These are phyloP conservation scores for Calonectris borealis DNA, from an alignment of 2,113 vertebrate species.

Conservation along the genomic window DNA sequence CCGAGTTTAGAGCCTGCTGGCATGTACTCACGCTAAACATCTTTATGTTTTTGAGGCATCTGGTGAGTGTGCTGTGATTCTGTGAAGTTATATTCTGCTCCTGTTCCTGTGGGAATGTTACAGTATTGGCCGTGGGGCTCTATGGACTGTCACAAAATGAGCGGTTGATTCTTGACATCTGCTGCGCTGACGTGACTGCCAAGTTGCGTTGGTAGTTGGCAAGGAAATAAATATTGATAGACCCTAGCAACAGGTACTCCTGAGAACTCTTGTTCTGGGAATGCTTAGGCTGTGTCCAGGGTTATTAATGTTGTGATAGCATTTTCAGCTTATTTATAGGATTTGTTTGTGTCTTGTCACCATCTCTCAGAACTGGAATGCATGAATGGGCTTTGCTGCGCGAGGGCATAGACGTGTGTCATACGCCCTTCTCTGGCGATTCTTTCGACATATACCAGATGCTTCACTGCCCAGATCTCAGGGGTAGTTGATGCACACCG, in stretches of 20 bases:
- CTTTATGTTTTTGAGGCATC: conserved; percentile 28
- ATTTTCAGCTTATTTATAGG: conserved; percentile 39
- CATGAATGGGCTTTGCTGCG: background rate
- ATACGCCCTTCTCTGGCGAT: background rate
- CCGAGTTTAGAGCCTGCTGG: background rate
- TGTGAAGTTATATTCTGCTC: background rate
- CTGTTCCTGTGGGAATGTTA: conserved; percentile 2
- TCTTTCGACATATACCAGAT: background rate
- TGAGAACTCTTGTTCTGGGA: conserved; percentile 40
- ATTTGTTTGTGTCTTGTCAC: background rate
- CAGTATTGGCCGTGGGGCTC: background rate
- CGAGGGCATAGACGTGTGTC: background rate
- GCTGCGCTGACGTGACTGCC: conserved; percentile 10
- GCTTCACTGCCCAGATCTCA: background rate
- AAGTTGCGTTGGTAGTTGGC: conserved; percentile 17
- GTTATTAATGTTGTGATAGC: background rate
- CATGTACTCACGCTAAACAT: background rate
- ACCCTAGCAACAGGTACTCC: conserved; percentile 43
- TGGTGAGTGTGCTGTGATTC: conserved; percentile 8
- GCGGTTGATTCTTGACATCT: conserved; percentile 43
- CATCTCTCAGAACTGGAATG: background rate
- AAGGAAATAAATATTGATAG: conserved; percentile 54
- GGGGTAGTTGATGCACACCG: background rate
- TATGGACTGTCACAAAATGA: background rate
- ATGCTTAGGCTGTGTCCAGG: background rate